A percentile compares a stretch with the other conserved stretches of the same genome.
Conservation (phyloP, 1,140 invertebrate genomes). For the Psilanteris sp. region DNA sequence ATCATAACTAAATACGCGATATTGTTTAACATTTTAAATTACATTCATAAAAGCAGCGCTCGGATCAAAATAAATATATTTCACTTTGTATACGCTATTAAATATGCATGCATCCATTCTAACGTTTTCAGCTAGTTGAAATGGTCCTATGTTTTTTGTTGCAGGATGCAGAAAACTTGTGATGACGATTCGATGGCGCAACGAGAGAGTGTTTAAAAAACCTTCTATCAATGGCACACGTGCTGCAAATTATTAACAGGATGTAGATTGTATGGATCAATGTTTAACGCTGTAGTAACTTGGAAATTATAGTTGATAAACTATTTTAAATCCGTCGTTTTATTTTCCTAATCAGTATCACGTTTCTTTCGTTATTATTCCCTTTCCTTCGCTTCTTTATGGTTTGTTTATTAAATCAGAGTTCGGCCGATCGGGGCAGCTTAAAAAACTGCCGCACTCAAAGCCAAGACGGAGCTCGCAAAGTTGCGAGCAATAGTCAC, state of each 20-base stretch:
- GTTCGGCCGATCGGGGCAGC: conserved; percentile 6
- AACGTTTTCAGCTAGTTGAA: too few species aligned
- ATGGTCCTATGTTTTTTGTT: conserved; percentile 3
- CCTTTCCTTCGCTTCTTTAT: too few species aligned
- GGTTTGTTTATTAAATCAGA: conserved; percentile 22
- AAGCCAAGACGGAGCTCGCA: conserved; percentile 59
- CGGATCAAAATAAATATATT: too few species aligned
- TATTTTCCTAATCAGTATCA: conserved; percentile 32
- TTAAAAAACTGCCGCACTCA: conserved; percentile 30
- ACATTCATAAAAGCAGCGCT: too few species aligned
- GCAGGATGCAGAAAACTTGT: conserved; percentile 62
- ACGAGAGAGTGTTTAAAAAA: conserved; percentile 16
- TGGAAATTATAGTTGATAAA: conserved; percentile 76
- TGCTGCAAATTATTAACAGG: conserved; percentile 54
- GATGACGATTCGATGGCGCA: conserved; percentile 23
- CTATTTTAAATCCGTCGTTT: conserved; percentile 72
- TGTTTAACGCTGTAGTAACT: conserved; percentile 76
- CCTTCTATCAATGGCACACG: conserved; percentile 24
- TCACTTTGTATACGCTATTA: too few species aligned
- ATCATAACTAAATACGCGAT: too few species aligned
- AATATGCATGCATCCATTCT: too few species aligned
- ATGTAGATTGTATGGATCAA: conserved; percentile 60
- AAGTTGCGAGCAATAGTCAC: conserved; percentile 71
- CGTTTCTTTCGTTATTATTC: too few species aligned
- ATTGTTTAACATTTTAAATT: too few species aligned